Evolutionary conservation across 2,113 vertebrate species (phyloP), one percentile per base, ranked within the genome.

Genomic region (Phoenicopterus ruber): DNA sequence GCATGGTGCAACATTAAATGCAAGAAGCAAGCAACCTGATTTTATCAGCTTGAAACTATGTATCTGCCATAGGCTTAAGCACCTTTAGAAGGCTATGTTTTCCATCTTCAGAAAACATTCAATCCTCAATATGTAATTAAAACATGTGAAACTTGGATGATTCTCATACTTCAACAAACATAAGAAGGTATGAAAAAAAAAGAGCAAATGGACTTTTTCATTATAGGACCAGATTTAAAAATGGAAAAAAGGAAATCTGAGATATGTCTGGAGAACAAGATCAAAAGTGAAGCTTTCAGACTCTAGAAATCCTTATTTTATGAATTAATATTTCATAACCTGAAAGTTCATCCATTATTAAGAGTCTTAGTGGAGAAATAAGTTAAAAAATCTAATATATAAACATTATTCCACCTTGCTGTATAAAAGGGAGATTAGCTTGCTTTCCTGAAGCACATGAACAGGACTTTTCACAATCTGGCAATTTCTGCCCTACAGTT

Each of bases 271-370:
- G 28, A 90, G 54, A 72, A 76, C 11, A 49, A 73, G 55, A 80
- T 77, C 10, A 83, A 61, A 93, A 65, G 4, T 66, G 31, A 92
- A 86, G 7, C 17, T 77, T 88, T 66, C 46, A 54, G 10, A 54
- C 15, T 72, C 11, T 40, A 61, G 24, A 88, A 77, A 80, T 77
- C 52, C 24, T 72, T 90, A 24, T 42, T 73, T 86, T 66, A 87
- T 46, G 4, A 90, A 77, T 83, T 73, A 88, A 52, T 88, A 73
- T 88, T 94, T 88, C 11, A 83, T 88, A 88, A 73, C 5, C 36
- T 77, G 38, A 80, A 77, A 83, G 4, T 77, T 88, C 44, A 86
- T 95, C 46, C 20, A 88, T 83, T 94, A 65, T 95, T 95, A 86
- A 96, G 34, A 80, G 6, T 69, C 22, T 57, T 92, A 72, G 24